These are phyloP conservation scores for Choloepus didactylus DNA, from an alignment of 2,797 vertebrate species.

Conservation along the genomic window DNA sequence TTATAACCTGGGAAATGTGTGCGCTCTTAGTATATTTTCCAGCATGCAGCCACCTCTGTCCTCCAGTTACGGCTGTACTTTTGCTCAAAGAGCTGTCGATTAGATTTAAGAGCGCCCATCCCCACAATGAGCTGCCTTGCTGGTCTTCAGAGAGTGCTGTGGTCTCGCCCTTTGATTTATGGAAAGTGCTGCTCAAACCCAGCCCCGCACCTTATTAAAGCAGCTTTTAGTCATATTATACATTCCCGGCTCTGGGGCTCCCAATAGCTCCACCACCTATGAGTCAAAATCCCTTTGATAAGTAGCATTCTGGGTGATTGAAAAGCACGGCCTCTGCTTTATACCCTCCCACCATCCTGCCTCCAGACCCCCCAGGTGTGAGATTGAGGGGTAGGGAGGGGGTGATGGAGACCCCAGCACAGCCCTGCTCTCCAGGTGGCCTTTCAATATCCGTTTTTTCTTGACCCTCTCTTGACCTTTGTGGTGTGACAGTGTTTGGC, in stretches of 20 bases:
- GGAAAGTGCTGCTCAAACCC: not conserved
- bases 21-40: constrained; percentile 21
- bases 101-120: constrained; percentile 69
- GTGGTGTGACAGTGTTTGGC: constrained; percentile 64
- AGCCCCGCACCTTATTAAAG: constrained; percentile 64
- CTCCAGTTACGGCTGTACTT: constrained; percentile 51
- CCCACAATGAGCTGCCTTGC: constrained; percentile 37
- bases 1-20: constrained; percentile 66
- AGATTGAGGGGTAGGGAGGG: not conserved
- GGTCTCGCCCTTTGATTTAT: constrained; percentile 67
- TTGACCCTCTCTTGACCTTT: constrained; percentile 71
- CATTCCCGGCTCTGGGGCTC: not conserved
- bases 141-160: constrained; percentile 58
- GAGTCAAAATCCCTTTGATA: constrained; percentile 67
- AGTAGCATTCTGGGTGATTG: constrained; percentile 17
- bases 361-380: constrained; percentile 30
- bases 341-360: not conserved
- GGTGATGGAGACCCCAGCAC: not conserved
- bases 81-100: constrained; percentile 59
- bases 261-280: constrained; percentile 28
- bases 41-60: constrained; percentile 62
- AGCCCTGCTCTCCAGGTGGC: constrained; percentile 38
- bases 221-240: constrained; percentile 56
- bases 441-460: constrained; percentile 64
- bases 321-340: not conserved